These are phyloP conservation scores for Desmophyllum pertusum DNA, from an alignment of 92 coral and sea anemone species.

Conservation along the genomic window DNA sequence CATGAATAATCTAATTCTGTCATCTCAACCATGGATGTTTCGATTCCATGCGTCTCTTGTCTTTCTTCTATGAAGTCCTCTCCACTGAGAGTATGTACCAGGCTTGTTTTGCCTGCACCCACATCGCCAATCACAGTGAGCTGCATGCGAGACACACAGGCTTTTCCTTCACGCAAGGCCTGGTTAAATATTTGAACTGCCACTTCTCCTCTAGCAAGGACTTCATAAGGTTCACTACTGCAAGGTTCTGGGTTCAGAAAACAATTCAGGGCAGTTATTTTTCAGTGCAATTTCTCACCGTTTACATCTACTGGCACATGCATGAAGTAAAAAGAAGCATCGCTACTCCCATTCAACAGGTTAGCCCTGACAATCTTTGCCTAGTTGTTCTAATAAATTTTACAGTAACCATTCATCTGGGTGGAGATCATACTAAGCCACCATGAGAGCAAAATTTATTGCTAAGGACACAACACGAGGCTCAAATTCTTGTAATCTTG, in stretches of 20 bases:
- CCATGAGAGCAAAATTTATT: too few relatives aligned
- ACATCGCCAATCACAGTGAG: conserved; percentile 71
- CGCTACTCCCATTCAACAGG: too few relatives aligned
- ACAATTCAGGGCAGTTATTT: too few relatives aligned
- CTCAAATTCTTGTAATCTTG: too few relatives aligned
- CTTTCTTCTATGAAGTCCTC: conserved; percentile 52
- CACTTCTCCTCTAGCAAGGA: conserved; percentile 71
- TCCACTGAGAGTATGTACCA: conserved; percentile 68
- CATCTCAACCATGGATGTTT: conserved; percentile 65
- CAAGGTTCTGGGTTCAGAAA: conserved; percentile 4
- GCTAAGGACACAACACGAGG: too few relatives aligned
- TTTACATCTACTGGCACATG: too few relatives aligned
- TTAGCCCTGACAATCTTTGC: too few relatives aligned
- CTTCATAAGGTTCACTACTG: conserved; percentile 66
- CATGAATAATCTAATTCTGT: conserved; percentile 69
- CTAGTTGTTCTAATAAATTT: too few relatives aligned
- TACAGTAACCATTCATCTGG: too few relatives aligned
- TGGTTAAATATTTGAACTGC: conserved; percentile 60
- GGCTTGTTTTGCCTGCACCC: conserved; percentile 79
- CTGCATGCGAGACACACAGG: conserved; percentile 63
- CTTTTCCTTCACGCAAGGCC: conserved; percentile 65
- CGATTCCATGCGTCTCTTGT: conserved; percentile 68
- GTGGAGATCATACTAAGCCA: too few relatives aligned
- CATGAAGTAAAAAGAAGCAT: too few relatives aligned
- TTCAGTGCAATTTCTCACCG: too few relatives aligned